phyloP scores from a whole-genome alignment of 2,113 vertebrate genomes.

The Arvicanthis niloticus region DNA sequence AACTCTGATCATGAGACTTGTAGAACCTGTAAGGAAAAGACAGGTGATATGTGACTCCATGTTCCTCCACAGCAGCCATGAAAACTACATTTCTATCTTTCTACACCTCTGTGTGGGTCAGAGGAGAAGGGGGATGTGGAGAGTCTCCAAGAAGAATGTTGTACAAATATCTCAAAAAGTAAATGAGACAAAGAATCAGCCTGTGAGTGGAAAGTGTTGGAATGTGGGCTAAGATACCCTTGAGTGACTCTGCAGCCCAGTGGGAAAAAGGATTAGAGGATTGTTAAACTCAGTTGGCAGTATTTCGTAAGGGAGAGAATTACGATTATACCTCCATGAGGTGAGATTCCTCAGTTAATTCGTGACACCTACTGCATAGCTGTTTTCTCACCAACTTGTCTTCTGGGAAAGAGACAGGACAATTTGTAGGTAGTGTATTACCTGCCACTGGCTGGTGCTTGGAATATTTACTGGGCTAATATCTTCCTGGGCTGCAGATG shows the following conservation, averaged over 20 bases:
- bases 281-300: neutral
- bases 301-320: neutral
- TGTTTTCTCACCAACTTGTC: neutral
- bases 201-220: neutral
- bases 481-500: neutral
- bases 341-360: neutral
- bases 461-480: neutral
- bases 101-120: neutral
- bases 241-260: neutral
- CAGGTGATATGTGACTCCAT: too few relatives aligned
- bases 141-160: neutral
- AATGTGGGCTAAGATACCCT: too few relatives aligned
- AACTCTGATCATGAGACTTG: neutral
- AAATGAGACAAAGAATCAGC: neutral
- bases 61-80: neutral
- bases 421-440: neutral
- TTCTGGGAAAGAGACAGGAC: neutral
- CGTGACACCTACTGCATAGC: neutral
- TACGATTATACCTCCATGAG: neutral
- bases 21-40: neutral
- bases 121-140: neutral
- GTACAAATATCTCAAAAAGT: neutral
- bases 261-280: neutral
- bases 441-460: neutral
- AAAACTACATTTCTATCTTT: neutral